These are phyloP conservation scores for Hypomecis punctinalis DNA, from an alignment of 2,888 invertebrate genomes.

Conservation along the genomic window DNA sequence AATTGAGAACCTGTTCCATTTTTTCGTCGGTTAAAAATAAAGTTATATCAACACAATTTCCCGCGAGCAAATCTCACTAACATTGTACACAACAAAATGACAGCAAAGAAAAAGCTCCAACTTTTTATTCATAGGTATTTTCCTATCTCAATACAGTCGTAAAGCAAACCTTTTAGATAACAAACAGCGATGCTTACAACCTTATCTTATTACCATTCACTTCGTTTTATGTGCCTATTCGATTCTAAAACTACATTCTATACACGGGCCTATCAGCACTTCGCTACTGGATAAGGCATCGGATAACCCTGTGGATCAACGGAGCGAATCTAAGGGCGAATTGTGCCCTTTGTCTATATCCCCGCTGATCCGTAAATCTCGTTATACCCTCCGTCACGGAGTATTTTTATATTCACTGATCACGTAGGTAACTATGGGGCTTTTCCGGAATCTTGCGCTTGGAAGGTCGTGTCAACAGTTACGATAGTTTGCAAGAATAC, in stretches of 20 bases:
- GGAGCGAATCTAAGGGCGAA: constrained; percentile 66
- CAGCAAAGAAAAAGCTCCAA: not conserved
- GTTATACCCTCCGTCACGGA: constrained; percentile 57
- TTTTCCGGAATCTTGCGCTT: constrained; percentile 18
- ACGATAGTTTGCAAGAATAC: constrained; percentile 9
- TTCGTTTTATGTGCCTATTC: constrained; percentile 20
- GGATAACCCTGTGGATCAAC: constrained; percentile 61
- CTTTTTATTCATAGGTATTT: not conserved
- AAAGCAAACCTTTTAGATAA: constrained; percentile 14
- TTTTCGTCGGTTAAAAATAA: too few species aligned
- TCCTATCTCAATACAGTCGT: constrained; percentile 1
- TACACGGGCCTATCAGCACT: constrained; percentile 26
- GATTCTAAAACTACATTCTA: constrained; percentile 13
- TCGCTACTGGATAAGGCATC: constrained; percentile 52
- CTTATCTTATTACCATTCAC: constrained; percentile 16
- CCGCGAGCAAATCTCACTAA: too few species aligned
- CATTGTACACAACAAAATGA: too few species aligned
- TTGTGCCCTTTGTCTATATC: constrained; percentile 70
- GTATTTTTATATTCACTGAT: constrained; percentile 62
- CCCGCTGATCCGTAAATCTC: constrained; percentile 64
- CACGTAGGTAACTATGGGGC: constrained; percentile 36
- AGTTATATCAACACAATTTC: too few species aligned
- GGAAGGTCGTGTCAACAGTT: constrained; percentile 18
- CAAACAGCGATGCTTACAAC: constrained; percentile 6
- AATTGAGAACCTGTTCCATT: too few species aligned